Evolutionary conservation across 2,888 invertebrate species (phyloP), one percentile per base, ranked within the genome.

Genomic region (Carcina quercana): DNA sequence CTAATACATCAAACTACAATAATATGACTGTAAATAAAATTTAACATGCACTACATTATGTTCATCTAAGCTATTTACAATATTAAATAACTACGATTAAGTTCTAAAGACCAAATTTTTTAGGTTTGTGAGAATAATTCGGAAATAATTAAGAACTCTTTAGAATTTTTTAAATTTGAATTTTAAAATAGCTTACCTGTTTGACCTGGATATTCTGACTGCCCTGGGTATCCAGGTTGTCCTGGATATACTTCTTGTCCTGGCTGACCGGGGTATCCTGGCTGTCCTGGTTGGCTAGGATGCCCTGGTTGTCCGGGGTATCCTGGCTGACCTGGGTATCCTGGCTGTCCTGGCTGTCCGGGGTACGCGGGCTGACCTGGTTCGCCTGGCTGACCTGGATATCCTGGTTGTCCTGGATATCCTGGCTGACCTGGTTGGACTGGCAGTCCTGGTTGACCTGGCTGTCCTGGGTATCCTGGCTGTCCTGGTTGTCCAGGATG

Each of bases 301-400:
- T 44, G 12, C 2, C 49, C 47, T 7, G 41, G 43, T 2, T 36
- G 7, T 4, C 50, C 49, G 5, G 43, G 44, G 1, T 45, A 36
- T 2, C 50, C 52, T 13, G 45, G 50, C 25, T 41, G 31, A 8
- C 46, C 48, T 8, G 45, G 43, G 4, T 37, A 35, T 7, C 48
- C 50, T 3, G 47, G 47, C 0, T 44, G 12, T 20, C 45, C 53
- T 7, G 45, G 48, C 5, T 49, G 30, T 11, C 76, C 83, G 1
- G 88, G 88, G 24, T 42, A 20, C 4, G 45, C 47, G 5, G 40
- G 44, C 2, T 35, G 22, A 3, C 55, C 57, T 28, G 50, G 45
- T 5, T 40, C 29, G 20, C 53, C 53, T 12, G 50, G 48, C 2
- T 38, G n/a, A 35, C 57, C 38, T 25, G 57, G 53, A 3, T 47